Percentiles rank a stretch among this genome's conserved stretches.
Conservation (phyloP, 2,888 invertebrate genomes). For the Tanypteryx hageni region DNA sequence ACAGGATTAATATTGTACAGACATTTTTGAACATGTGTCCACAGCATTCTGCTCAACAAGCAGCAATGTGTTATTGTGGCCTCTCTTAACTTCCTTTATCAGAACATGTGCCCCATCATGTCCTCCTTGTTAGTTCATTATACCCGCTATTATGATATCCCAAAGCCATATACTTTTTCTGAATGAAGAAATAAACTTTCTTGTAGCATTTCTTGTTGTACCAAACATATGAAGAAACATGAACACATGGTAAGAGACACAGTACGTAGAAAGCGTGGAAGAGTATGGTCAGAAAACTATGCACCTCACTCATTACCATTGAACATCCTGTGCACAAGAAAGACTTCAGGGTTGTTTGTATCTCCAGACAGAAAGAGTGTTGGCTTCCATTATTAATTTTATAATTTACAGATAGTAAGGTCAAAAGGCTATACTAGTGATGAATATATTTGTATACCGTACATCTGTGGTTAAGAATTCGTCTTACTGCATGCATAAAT, state of each 20-base stretch:
- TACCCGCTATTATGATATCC: conserved; percentile 63
- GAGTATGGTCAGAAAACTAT: conserved; percentile 53
- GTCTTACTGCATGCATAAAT: conserved; percentile 7
- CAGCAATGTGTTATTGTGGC: conserved; percentile 56
- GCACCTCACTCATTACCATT: conserved; percentile 49
- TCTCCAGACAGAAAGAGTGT: conserved; percentile 61
- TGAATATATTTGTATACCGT: conserved; percentile 63
- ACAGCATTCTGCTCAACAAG: conserved; percentile 42
- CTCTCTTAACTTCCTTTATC: conserved; percentile 49
- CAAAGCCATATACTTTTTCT: conserved; percentile 63
- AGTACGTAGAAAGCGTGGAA: conserved; percentile 55
- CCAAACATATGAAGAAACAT: conserved; percentile 60
- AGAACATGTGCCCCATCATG: conserved; percentile 58
- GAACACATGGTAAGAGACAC: conserved; percentile 61
- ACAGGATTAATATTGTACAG: conserved; percentile 65
- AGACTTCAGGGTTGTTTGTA: conserved; percentile 53
- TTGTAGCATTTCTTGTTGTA: conserved; percentile 61
- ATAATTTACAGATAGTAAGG: conserved; percentile 64
- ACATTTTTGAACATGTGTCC: conserved; percentile 58
- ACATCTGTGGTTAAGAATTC: conserved; percentile 57
- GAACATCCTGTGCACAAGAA: conserved; percentile 60
- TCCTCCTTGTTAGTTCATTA: conserved; percentile 47
- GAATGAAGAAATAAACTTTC: conserved; percentile 63
- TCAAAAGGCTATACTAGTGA: conserved; percentile 64
- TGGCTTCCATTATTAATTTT: conserved; percentile 62